Conservation (phyloP, 2,797 vertebrate species). For the Propithecus perrieri region DNA sequence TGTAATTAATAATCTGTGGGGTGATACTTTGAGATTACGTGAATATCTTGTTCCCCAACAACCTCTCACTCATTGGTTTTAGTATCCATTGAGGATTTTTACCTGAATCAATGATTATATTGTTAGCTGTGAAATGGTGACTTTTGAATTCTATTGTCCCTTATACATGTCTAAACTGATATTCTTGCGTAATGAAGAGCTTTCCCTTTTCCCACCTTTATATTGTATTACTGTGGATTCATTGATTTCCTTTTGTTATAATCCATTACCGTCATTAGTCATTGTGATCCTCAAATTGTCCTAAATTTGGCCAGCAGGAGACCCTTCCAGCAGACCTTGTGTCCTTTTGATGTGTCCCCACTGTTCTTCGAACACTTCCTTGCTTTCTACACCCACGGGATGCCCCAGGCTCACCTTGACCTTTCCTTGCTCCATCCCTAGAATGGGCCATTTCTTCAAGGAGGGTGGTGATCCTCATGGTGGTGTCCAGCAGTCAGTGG, state of each 20-base stretch:
- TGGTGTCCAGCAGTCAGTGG: neutral
- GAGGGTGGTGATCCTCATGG: neutral
- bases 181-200: conserved; percentile 9
- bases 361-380: neutral
- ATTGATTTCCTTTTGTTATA: neutral
- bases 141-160: conserved; percentile 4
- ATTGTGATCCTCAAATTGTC: conserved; percentile 30
- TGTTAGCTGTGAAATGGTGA: neutral
- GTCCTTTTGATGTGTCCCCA: neutral
- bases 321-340: neutral
- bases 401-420: neutral
- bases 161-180: neutral
- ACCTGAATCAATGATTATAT: neutral
- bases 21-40: neutral
- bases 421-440: neutral
- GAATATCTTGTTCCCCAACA: neutral
- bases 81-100: neutral
- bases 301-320: neutral
- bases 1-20: conserved; percentile 11
- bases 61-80: neutral
- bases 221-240: neutral
- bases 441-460: conserved; percentile 9
- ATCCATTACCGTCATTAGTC: neutral
- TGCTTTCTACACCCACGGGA: neutral
- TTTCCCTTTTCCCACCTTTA: neutral